phyloP scores from a whole-genome alignment of 2,797 vertebrate genomes.

The Leptoclinus maculatus region DNA sequence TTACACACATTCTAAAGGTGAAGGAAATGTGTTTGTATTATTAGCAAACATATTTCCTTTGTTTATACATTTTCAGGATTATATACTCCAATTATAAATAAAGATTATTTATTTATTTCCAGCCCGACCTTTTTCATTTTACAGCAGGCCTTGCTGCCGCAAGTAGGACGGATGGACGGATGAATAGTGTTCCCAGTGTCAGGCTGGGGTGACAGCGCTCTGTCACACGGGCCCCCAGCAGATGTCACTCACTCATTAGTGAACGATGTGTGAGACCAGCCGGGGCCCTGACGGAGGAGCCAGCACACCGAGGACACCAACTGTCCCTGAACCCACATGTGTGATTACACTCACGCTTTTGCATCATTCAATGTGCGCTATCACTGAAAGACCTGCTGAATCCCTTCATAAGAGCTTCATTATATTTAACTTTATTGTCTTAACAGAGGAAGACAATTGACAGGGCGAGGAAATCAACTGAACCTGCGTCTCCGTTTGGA shows the following conservation, averaged over 20 bases:
- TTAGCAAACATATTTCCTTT: background rate
- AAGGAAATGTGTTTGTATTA: background rate
- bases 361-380: background rate
- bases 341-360: conserved; percentile 1
- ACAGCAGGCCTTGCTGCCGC: background rate
- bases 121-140: background rate
- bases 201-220: conserved; percentile 54
- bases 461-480: conserved; percentile 45
- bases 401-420: background rate
- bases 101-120: background rate
- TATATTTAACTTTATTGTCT: background rate
- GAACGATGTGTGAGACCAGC: conserved; percentile 63
- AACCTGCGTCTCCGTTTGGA: conserved; percentile 47
- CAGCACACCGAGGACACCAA: conserved; percentile 9
- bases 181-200: conserved; percentile 41
- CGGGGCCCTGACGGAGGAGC: conserved; percentile 24
- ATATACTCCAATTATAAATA: background rate
- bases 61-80: too few species aligned
- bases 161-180: conserved; percentile 16
- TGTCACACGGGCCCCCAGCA: conserved; percentile 80
- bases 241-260: conserved; percentile 87
- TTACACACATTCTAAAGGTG: background rate
- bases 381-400: background rate
- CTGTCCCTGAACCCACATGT: background rate
- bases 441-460: conserved; percentile 29